Evolutionary conservation across 2,888 invertebrate genomes (phyloP).

Genomic region (Fissipunctia ypsillon): DNA sequence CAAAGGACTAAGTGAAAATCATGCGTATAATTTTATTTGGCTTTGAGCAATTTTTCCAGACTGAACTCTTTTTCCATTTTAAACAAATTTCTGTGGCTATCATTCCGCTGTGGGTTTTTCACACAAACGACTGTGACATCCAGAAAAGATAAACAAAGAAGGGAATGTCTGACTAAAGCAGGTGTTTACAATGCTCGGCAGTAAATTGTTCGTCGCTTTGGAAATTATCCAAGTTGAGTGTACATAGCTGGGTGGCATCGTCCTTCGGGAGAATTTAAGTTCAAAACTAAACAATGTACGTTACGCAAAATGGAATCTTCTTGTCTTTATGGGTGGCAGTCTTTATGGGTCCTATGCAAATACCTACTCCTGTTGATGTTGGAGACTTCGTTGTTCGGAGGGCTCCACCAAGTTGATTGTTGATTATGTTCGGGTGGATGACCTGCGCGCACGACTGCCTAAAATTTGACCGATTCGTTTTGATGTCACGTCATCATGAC

Average conservation of each 20-base stretch:
- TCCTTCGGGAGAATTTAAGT: conserved; percentile 69
- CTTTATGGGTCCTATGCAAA: conserved; percentile 79
- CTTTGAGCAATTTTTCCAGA: not conserved
- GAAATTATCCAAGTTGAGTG: conserved; percentile 76
- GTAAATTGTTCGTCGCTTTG: conserved; percentile 75
- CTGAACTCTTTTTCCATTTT: conserved; percentile 1
- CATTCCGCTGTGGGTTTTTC: conserved; percentile 29
- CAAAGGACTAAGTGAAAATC: not conserved
- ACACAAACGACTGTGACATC: conserved; percentile 63
- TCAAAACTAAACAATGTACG: conserved; percentile 67
- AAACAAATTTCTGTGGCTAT: conserved; percentile 45
- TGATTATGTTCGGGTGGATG: conserved; percentile 86
- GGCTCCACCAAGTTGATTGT: conserved; percentile 83
- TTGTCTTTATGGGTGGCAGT: conserved; percentile 68
- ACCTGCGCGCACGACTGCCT: conserved; percentile 85
- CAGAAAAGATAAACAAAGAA: conserved; percentile 73
- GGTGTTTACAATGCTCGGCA: conserved; percentile 78
- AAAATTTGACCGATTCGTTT: conserved; percentile 81
- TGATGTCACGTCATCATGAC: conserved; percentile 65
- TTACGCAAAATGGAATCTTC: conserved; percentile 66
- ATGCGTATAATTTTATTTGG: not conserved
- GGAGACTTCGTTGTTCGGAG: conserved; percentile 60
- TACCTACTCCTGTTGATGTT: conserved; percentile 70
- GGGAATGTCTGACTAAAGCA: conserved; percentile 73
- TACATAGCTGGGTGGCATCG: conserved; percentile 66